phyloP scores from a whole-genome alignment of 30 jellyfish, hydroid and myxozoan species.

The Pseudorhiza aurosa region DNA sequence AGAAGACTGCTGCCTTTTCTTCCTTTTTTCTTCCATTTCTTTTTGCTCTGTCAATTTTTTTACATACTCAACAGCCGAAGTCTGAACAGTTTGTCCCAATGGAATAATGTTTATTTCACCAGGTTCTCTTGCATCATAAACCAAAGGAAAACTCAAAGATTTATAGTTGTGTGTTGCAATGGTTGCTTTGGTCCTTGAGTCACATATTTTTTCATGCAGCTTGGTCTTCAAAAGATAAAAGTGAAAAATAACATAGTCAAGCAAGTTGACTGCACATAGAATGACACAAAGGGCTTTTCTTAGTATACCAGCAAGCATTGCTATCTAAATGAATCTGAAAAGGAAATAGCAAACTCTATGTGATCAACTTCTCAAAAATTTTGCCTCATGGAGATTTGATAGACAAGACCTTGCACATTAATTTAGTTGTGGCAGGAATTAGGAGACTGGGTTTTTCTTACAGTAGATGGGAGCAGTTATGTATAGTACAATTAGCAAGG shows the following conservation, averaged over 20 bases:
- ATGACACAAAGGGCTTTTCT: too few relatives aligned
- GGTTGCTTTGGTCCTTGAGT: slow-evolving; percentile 84
- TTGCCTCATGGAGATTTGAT: too few relatives aligned
- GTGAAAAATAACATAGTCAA: neutral
- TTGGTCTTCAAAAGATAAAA: slow-evolving; percentile 58
- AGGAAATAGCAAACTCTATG: too few relatives aligned
- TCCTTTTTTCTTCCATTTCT: slow-evolving; percentile 63
- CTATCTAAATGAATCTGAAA: too few relatives aligned
- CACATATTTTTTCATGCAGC: slow-evolving; percentile 80
- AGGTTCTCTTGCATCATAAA: slow-evolving; percentile 55
- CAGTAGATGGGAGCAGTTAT: too few relatives aligned
- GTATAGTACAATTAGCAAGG: too few relatives aligned
- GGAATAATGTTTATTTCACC: slow-evolving; percentile 48
- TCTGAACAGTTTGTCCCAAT: slow-evolving; percentile 46
- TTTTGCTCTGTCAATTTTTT: slow-evolving; percentile 46
- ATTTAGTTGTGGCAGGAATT: too few relatives aligned
- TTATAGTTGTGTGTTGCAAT: slow-evolving; percentile 78
- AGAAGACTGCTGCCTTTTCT: slow-evolving; percentile 72
- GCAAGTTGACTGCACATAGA: too few relatives aligned
- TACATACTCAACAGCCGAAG: slow-evolving; percentile 52
- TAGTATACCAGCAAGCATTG: too few relatives aligned
- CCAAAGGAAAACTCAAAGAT: slow-evolving; percentile 60
- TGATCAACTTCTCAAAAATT: too few relatives aligned
- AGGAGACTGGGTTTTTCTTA: too few relatives aligned
- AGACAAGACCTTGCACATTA: too few relatives aligned